These are phyloP conservation scores for Pyrrhia umbra DNA, from an alignment of 2,888 invertebrate genomes.

Conservation along the genomic window DNA sequence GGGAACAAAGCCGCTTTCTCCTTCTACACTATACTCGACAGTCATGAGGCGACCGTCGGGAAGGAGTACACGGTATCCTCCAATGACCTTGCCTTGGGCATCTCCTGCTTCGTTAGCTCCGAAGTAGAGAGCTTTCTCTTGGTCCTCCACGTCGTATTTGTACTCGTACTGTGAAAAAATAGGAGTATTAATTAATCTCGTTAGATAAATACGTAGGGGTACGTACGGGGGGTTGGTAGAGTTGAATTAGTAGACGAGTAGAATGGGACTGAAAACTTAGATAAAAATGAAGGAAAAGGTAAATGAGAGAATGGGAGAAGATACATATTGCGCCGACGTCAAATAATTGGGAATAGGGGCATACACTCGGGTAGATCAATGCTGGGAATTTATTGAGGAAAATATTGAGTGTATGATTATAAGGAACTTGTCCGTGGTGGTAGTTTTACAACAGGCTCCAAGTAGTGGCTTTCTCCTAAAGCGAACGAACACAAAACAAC, in stretches of 20 bases:
- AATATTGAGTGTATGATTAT: too few relatives aligned
- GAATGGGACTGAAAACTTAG: too few relatives aligned
- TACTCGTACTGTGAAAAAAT: constrained; percentile 91
- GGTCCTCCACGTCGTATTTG: constrained; percentile 93
- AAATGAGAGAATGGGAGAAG: too few relatives aligned
- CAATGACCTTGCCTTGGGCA: constrained; percentile 91
- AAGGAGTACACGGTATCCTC: constrained; percentile 92
- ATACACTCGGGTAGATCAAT: too few relatives aligned
- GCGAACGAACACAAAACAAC: neutral
- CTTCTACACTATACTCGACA: constrained; percentile 93
- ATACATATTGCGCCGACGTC: neutral
- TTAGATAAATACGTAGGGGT: neutral
- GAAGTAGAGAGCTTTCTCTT: constrained; percentile 92
- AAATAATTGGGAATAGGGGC: neutral
- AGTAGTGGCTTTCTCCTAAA: neutral
- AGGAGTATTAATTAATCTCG: neutral
- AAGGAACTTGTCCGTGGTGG: neutral
- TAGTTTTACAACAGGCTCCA: neutral
- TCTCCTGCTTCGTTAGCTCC: constrained; percentile 93
- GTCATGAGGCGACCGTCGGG: constrained; percentile 94
- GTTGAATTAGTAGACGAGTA: neutral
- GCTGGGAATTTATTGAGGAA: too few relatives aligned
- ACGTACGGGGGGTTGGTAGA: neutral
- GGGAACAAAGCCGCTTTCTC: constrained; percentile 93
- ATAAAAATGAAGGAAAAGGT: too few relatives aligned